Base-by-base conservation (phyloP, 2,888 invertebrate genomes). In the Caenorhabditis sp. region DNA sequence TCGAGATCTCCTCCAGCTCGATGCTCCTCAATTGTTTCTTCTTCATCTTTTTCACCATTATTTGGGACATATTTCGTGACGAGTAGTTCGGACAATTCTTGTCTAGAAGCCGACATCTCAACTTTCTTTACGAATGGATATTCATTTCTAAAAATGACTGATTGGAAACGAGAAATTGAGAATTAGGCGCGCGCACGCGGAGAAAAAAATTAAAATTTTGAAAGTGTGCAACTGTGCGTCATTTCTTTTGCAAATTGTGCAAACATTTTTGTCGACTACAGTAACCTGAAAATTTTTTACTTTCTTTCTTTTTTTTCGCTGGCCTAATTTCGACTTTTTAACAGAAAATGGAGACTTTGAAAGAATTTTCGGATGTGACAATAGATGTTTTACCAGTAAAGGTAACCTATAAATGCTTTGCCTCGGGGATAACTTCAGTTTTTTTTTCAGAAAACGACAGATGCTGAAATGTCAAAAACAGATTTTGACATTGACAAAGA, bases 401-500 rank as follows among this genome's bases (percentile, higher is more conserved):
- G 43, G 43, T 43, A 31, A n/a, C 31, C 31, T 31, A 6, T 31
- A 31, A 6, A 31, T 31, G n/a, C 31, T 43, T 43, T 6, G 6
- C 14, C 3, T 3, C 2, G 3, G 2, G 6, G 14, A 43, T 10
- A 43, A 43, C 6, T 43, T 17, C 6, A 43, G 14, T 43, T 43
- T 12, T 2, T 21, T 60, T 55, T 69, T 31, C 61, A 69, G 69
- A 53, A 27, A 6, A 58, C 53, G 58, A 36, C 61, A 43, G 69
- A 69, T 24, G 19, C 21, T 23, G 36, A 64, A n/a, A 43, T 58
- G 31, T 53, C 23, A 24, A 69, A 69, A 58, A 43, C 23, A 36
- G 60, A 53, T 0, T 12, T 37, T 19, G 69, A 69, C 27, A 58
- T 69, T 50, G 69, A 69, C 53, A 69, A 69, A 57, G 69, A 69